Evolutionary conservation across 2,797 vertebrate species (phyloP).

Genomic region (Alauda arvensis): DNA sequence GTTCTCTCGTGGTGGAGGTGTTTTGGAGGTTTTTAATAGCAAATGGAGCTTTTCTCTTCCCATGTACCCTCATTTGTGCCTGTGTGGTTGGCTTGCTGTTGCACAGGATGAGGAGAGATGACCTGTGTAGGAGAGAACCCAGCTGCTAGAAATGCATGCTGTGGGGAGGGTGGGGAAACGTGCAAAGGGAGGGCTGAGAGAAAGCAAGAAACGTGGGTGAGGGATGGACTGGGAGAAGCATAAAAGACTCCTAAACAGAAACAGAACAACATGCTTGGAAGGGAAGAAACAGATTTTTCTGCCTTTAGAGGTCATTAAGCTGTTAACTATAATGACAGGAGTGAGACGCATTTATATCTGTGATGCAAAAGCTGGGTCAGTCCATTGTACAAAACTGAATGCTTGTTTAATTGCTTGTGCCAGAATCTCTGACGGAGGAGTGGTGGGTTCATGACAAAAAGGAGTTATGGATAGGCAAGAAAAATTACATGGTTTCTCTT

Average conservation of each 20-base stretch:
- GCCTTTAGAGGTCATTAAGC: not conserved
- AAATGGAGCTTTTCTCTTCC: not conserved
- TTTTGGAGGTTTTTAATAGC: not conserved
- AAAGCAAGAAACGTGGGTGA: not conserved
- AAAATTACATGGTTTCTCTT: not conserved
- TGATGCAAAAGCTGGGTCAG: not conserved
- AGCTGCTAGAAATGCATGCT: constrained; percentile 1
- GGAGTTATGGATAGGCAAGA: not conserved
- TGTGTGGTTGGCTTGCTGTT: not conserved
- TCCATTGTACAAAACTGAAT: not conserved
- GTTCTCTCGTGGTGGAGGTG: not conserved
- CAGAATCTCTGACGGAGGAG: not conserved
- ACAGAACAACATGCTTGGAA: not conserved
- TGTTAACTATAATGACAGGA: not conserved
- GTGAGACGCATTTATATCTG: not conserved
- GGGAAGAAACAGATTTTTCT: not conserved
- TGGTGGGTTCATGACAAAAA: not conserved
- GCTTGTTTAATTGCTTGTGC: not conserved
- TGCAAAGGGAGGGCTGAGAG: not conserved
- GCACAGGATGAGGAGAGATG: not conserved
- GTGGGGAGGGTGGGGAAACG: not conserved
- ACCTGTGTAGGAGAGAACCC: constrained; percentile 35
- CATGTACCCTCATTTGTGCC: not conserved
- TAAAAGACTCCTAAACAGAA: not conserved
- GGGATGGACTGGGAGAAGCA: not conserved